Evolutionary conservation across 1,140 invertebrate genomes (phyloP).

Genomic region (Stegodyphus mimosarum): DNA sequence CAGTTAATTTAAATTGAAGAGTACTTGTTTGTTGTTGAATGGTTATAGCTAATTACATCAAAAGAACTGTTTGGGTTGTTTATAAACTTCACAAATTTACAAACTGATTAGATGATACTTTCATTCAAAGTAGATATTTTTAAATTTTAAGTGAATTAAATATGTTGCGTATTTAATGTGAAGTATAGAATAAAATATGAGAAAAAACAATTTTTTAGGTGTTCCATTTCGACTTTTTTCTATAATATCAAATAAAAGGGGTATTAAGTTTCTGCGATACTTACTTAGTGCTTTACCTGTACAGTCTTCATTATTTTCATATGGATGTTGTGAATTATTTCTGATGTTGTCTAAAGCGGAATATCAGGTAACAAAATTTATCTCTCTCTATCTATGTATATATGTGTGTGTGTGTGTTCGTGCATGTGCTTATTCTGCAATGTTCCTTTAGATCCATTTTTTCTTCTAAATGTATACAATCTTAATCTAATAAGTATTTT

Average conservation of each 20-base stretch:
- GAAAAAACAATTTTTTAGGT: conserved; percentile 4
- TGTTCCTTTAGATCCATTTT: no score
- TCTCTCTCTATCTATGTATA: neutral
- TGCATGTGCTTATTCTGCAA: no score
- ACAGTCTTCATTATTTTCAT: neutral
- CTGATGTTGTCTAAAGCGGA: conserved; percentile 4
- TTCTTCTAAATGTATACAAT: no score
- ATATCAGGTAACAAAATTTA: conserved; percentile 21
- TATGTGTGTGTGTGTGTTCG: no score
- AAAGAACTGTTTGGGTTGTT: no score
- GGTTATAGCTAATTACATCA: no score
- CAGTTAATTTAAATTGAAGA: no score
- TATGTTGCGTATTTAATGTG: no score
- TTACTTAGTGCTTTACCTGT: conserved; percentile 15
- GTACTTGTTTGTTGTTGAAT: no score
- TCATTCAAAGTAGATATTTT: neutral
- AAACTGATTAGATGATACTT: neutral
- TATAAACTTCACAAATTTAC: no score
- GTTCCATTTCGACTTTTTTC: conserved; percentile 27
- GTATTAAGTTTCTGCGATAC: conserved; percentile 25
- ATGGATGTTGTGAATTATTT: conserved; percentile 39
- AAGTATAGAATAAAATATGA: no score
- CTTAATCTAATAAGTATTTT: no score
- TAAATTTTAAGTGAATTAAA: neutral
- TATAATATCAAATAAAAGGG: neutral